Evolutionary conservation across 2,797 vertebrate genomes (phyloP), one percentile per base, ranked within the genome.

Genomic region (Gallinago stenura): DNA sequence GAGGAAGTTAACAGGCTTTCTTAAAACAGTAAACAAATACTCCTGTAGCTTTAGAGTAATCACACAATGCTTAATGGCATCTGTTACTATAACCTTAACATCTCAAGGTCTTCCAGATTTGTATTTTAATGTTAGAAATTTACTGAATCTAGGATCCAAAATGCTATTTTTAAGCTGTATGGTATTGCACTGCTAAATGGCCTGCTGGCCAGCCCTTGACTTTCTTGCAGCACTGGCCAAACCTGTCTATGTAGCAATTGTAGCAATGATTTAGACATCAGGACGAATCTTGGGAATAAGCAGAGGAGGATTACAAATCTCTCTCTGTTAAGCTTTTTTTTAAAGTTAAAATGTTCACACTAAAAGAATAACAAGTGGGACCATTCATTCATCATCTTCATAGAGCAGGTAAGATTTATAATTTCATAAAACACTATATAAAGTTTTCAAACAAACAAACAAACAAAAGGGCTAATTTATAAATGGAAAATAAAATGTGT

Each of bases 181-280:
- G n/a, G 4, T 70, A 60, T 69, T 87, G 66, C 22, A 35, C 30
- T 83, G 48, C 60, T 75, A 82, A 93, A 82, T 70, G 14, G 9
- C 43, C 21, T 13, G 15, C 20, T 82, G n/a, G 37, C 17, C 50
- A 87, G 35, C 13, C 39, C 73, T 93, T 76, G n/a, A 81, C 84
- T 94, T 96, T 89, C 90, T 89, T 87, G 90, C 54, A 71, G 46
- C 66, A 84, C 92, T 82, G 88, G 94, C 54, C 83, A 92, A 93
- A 95, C 92, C 62, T 92, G 73, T 87, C 88, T 70, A 7, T 66
- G n/a, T n/a, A 83, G 83, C 48, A 93, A 73, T 5, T 71, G 51
- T 61, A 90, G 50, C 26, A 72, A 72, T 43, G 62, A 79, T 65
- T 76, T 89, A 94, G 53, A 76, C 48, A 79, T 4, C 5, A 87